phyloP scores from a whole-genome alignment of 2,797 vertebrate genomes.

The Labroides dimidiatus region DNA sequence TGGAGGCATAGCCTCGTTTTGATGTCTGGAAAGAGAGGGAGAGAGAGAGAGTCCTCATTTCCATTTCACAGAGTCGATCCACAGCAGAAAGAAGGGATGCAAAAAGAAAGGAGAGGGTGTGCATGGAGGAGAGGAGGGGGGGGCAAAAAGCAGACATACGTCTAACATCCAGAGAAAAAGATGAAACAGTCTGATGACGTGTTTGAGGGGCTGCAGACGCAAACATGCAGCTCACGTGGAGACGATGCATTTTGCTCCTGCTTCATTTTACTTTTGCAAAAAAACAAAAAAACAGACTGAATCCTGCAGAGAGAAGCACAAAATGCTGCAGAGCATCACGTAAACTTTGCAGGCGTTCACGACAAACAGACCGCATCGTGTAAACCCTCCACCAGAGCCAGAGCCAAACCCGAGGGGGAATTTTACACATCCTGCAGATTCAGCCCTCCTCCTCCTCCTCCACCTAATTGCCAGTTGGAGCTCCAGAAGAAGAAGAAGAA shows the following conservation, averaged over 20 bases:
- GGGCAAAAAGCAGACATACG: slow-evolving; percentile 36
- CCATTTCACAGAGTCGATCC: slow-evolving; percentile 88
- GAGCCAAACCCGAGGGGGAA: slow-evolving; percentile 76
- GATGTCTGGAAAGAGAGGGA: slow-evolving; percentile 84
- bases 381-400: slow-evolving; percentile 38
- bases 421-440: slow-evolving; percentile 81
- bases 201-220: slow-evolving; percentile 16
- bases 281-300: slow-evolving; percentile 26
- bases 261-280: slow-evolving; percentile 23
- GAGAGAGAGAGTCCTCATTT: slow-evolving; percentile 86
- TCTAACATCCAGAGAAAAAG: slow-evolving; percentile 33
- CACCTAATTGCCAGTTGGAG: slow-evolving; percentile 81
- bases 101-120: slow-evolving; percentile 65
- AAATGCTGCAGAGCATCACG: slow-evolving; percentile 43
- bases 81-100: slow-evolving; percentile 70
- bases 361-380: slow-evolving; percentile 70
- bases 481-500: slow-evolving; percentile 64
- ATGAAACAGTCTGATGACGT: slow-evolving; percentile 39
- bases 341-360: slow-evolving; percentile 59
- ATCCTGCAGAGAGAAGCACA: slow-evolving; percentile 39
- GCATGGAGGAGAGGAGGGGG: slow-evolving; percentile 43
- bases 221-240: no score
- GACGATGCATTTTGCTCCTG: no score
- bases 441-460: slow-evolving; percentile 71
- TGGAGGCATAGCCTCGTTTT: slow-evolving; percentile 87